phyloP scores from a whole-genome alignment of 2,113 vertebrate species.

The Sander lucioperca region DNA sequence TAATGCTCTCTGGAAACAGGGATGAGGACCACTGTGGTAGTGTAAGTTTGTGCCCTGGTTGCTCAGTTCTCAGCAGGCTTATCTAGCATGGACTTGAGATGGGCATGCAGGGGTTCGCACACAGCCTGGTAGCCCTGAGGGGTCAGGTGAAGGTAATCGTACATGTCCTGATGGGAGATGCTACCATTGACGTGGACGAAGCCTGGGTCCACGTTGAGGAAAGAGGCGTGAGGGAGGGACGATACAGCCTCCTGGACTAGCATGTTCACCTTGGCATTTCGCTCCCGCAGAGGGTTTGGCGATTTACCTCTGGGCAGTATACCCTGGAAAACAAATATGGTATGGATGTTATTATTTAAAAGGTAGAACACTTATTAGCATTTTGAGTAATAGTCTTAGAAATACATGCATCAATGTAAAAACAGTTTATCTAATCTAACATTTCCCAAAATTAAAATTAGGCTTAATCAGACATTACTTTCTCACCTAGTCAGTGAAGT shows the following conservation, averaged over 20 bases:
- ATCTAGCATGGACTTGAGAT: constrained; percentile 86
- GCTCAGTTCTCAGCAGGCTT: constrained; percentile 78
- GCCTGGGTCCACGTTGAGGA: constrained; percentile 88
- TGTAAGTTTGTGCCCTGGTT: constrained; percentile 44
- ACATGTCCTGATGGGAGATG: constrained; percentile 93
- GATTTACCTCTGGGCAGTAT: constrained; percentile 89
- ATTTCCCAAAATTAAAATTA: not conserved
- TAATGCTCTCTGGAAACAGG: constrained; percentile 51
- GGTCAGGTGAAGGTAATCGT: constrained; percentile 93
- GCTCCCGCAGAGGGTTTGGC: constrained; percentile 89
- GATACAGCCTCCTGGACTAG: constrained; percentile 82
- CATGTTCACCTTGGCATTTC: constrained; percentile 87
- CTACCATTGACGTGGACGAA: constrained; percentile 91
- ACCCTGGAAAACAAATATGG: constrained; percentile 79
- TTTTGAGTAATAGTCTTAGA: not conserved
- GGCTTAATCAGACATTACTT: not conserved
- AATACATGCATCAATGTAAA: not conserved
- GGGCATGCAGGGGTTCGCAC: constrained; percentile 86
- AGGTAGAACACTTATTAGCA: not conserved
- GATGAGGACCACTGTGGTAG: constrained; percentile 66
- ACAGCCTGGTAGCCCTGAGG: constrained; percentile 88
- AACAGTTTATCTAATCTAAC: not conserved
- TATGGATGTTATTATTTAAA: not conserved
- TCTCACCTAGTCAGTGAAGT: not conserved
- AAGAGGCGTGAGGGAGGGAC: constrained; percentile 83